Percentiles rank a stretch among this genome's conserved stretches.
phyloP scores from a whole-genome alignment of 2,888 invertebrate species.

The Phasia obesa region DNA sequence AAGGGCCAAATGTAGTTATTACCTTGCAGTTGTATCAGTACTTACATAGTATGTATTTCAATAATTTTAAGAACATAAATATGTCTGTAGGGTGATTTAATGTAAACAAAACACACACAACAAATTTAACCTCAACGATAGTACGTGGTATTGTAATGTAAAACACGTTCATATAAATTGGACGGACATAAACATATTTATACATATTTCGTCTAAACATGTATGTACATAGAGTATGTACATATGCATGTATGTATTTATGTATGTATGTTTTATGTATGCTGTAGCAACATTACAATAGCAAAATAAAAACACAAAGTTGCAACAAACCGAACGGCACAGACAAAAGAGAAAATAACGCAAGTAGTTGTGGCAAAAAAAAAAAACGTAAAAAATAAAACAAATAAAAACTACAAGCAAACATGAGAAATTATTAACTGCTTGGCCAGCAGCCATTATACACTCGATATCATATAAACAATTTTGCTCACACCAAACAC shows the following conservation, averaged over 20 bases:
- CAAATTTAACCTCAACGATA: slow-evolving; percentile 11
- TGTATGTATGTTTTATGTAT: not conserved
- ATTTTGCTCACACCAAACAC: slow-evolving; percentile 21
- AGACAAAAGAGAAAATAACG: not conserved
- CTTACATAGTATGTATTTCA: no score
- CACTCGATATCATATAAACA: slow-evolving; percentile 31
- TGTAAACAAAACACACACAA: slow-evolving; percentile 18
- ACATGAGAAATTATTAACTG: slow-evolving; percentile 72
- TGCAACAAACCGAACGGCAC: slow-evolving; percentile 17
- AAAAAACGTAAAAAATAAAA: slow-evolving; percentile 11
- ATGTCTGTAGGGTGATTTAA: slow-evolving; percentile 34
- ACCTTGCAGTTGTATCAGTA: not conserved
- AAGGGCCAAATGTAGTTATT: no score
- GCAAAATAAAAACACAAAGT: slow-evolving; percentile 30
- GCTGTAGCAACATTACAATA: slow-evolving; percentile 24
- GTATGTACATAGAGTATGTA: not conserved
- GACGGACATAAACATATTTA: not conserved
- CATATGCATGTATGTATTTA: not conserved
- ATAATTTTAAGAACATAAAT: not conserved
- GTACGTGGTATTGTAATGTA: slow-evolving; percentile 35
- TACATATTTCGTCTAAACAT: not conserved
- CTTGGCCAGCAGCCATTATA: slow-evolving; percentile 68
- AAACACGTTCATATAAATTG: slow-evolving; percentile 45
- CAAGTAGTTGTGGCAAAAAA: slow-evolving; percentile 1
- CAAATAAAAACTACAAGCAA: slow-evolving; percentile 49